A percentile compares a stretch with the other conserved stretches of the same genome.
These are phyloP conservation scores for Tetraneura akinire DNA, from an alignment of 1,140 invertebrate genomes.

Conservation along the genomic window DNA sequence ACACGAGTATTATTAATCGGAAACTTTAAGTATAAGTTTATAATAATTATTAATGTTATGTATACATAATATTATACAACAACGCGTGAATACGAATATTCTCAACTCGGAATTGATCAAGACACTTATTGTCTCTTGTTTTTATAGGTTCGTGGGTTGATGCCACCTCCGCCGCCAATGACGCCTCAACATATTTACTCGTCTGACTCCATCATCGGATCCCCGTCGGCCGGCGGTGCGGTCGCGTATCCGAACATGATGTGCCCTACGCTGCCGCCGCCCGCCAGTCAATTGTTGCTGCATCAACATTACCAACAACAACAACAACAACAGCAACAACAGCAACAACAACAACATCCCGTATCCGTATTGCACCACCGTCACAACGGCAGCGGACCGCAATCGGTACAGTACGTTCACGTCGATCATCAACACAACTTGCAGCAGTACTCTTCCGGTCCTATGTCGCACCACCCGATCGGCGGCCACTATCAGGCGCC, in stretches of 20 bases:
- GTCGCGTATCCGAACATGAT: slow-evolving; percentile 60
- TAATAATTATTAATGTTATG: too few species aligned
- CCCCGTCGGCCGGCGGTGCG: slow-evolving; percentile 59
- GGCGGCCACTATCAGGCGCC: neutral
- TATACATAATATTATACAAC: too few species aligned
- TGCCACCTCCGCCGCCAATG: neutral
- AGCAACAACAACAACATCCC: slow-evolving; percentile 56
- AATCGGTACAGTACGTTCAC: slow-evolving; percentile 16
- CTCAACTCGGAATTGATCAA: too few species aligned
- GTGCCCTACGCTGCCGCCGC: slow-evolving; percentile 60
- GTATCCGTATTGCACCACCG: neutral
- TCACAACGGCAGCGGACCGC: neutral
- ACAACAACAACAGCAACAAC: neutral
- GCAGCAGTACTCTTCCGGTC: neutral
- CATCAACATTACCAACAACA: slow-evolving; percentile 12
- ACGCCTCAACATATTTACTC: neutral
- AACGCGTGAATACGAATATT: too few species aligned
- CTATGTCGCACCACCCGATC: neutral
- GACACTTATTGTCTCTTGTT: too few species aligned
- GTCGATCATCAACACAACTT: slow-evolving; percentile 8
- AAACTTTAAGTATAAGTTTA: too few species aligned
- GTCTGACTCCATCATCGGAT: slow-evolving; percentile 55
- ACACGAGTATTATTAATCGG: too few species aligned
- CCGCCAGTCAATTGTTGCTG: slow-evolving; percentile 49
- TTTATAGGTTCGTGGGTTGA: slow-evolving; percentile 4